Evolutionary conservation across 2,113 vertebrate species (phyloP).

Genomic region (Phrynocephalus versicolor): DNA sequence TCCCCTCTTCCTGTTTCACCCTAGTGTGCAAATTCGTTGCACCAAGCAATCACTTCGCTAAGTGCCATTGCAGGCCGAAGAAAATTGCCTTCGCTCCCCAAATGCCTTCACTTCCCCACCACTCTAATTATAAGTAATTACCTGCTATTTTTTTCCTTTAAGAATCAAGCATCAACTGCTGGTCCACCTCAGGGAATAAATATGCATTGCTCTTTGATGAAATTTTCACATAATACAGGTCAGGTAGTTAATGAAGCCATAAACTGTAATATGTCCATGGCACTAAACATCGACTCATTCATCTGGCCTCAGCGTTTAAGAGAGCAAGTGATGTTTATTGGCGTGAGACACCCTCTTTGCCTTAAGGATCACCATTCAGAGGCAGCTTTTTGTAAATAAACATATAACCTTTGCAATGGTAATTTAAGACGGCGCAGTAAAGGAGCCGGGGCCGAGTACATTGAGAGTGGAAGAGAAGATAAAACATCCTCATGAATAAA

Average conservation of each 20-base stretch:
- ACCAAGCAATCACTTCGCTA: constrained; percentile 22
- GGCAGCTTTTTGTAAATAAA: constrained; percentile 79
- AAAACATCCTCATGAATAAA: constrained; percentile 82
- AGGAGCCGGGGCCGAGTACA: constrained; percentile 71
- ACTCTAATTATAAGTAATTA: constrained; percentile 71
- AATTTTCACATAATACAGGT: constrained; percentile 75
- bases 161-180: constrained; percentile 64
- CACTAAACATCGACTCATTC: constrained; percentile 68
- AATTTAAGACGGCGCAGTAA: constrained; percentile 79
- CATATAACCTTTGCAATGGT: constrained; percentile 81
- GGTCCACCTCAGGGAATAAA: constrained; percentile 65
- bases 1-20: constrained; percentile 14
- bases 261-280: constrained; percentile 66
- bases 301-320: constrained; percentile 67
- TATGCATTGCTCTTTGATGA: constrained; percentile 66
- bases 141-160: constrained; percentile 63
- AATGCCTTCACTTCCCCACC: constrained; percentile 60
- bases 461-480: constrained; percentile 71
- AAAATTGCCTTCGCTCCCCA: constrained; percentile 55
- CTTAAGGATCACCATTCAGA: constrained; percentile 69
- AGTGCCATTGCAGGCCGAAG: constrained; percentile 51
- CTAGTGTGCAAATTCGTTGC: constrained; percentile 44
- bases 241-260: constrained; percentile 75
- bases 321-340: constrained; percentile 72
- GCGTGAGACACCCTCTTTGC: constrained; percentile 68